Evolutionary conservation across 35 echinoderm and acorn worm species (phyloP).

Genomic region (Chiridota heheva): DNA sequence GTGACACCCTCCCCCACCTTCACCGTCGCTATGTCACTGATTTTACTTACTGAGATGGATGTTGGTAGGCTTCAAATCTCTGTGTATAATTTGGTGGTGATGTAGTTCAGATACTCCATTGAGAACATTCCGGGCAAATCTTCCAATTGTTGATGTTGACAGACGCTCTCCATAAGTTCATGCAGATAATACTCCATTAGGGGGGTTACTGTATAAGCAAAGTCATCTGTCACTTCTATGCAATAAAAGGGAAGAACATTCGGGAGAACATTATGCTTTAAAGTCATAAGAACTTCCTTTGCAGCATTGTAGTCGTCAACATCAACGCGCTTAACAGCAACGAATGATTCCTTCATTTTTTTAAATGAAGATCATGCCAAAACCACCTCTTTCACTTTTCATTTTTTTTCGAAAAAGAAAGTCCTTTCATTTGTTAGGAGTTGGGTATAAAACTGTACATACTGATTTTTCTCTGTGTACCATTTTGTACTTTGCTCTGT

Average conservation of each 20-base stretch:
- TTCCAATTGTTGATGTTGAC: neutral
- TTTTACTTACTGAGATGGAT: constrained; percentile 31
- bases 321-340: constrained; percentile 21
- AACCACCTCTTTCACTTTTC: constrained; percentile 33
- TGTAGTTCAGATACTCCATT: constrained; percentile 24
- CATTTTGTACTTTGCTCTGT: no score
- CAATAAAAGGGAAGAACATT: neutral
- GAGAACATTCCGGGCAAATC: constrained; percentile 9
- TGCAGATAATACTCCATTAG: constrained; percentile 20
- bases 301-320: constrained; percentile 4
- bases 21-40: no score
- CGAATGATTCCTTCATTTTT: constrained; percentile 25
- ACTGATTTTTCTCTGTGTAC: no score
- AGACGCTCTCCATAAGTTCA: constrained; percentile 10
- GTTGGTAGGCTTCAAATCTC: constrained; percentile 37
- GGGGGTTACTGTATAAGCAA: constrained; percentile 32
- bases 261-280: neutral
- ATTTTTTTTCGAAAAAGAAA: constrained; percentile 23
- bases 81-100: constrained; percentile 14
- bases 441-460: no score
- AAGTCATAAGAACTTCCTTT: neutral
- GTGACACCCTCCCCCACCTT: no score
- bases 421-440: constrained; percentile 13
- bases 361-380: neutral
- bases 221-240: constrained; percentile 15